Base-by-base conservation (phyloP, 1,140 invertebrate genomes). In the Aporrectodea caliginosa region DNA sequence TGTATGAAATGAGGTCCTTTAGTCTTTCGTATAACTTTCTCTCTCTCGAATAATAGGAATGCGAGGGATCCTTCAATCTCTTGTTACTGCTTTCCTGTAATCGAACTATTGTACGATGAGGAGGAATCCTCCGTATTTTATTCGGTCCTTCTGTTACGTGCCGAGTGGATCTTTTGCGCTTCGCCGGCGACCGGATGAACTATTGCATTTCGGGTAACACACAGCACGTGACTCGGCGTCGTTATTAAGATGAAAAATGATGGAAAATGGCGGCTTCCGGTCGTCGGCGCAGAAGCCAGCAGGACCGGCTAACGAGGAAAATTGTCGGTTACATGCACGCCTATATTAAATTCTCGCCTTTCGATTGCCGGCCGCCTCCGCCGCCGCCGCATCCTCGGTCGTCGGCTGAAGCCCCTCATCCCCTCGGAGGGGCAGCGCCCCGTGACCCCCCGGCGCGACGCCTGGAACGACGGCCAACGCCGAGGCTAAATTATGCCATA, bases 401-500 rank as follows among this genome's bases (percentile, higher is more conserved):
- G 43, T n/a, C n/a, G n/a, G n/a, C n/a, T n/a, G n/a, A n/a, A n/a
- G n/a, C n/a, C n/a, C n/a, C n/a, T n/a, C n/a, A n/a, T n/a, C n/a
- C n/a, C n/a, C n/a, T n/a, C n/a, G n/a, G n/a, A n/a, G n/a, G n/a
- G n/a, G n/a, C n/a, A n/a, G n/a, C n/a, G n/a, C n/a, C n/a, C n/a
- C n/a, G n/a, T n/a, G n/a, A n/a, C n/a, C n/a, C n/a, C n/a, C n/a
- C n/a, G n/a, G n/a, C n/a, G n/a, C n/a, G n/a, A n/a, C n/a, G n/a
- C n/a, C n/a, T n/a, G n/a, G n/a, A n/a, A n/a, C n/a, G n/a, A n/a
- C n/a, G n/a, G n/a, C n/a, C n/a, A n/a, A n/a, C n/a, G n/a, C n/a
- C n/a, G 43, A 58, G 43, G 43, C 43, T 58, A 58, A 58, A 58
- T 58, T 58, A 58, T 58, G 43, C 43, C 43, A 58, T 58, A 58